A percentile compares a stretch with the other conserved stretches of the same genome.
Conservation (phyloP, 2,113 vertebrate species). For the Galemys pyrenaicus region DNA sequence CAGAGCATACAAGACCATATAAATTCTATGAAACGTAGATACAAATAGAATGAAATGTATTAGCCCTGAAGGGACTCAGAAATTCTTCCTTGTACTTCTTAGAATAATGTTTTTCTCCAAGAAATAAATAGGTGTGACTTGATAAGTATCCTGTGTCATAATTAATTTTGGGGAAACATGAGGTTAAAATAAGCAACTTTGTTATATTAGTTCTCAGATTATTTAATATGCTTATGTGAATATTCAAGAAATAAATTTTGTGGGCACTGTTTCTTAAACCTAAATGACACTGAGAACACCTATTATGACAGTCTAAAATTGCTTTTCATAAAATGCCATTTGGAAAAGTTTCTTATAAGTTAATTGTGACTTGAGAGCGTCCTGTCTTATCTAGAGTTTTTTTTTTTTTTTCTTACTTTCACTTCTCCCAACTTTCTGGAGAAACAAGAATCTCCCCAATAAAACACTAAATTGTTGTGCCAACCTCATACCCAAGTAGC, state of each 20-base stretch:
- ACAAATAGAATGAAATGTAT: not conserved
- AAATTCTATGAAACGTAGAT: not conserved
- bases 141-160: not conserved
- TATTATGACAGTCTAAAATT: slow-evolving; percentile 4
- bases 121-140: not conserved
- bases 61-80: not conserved
- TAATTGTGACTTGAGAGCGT: not conserved
- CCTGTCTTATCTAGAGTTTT: not conserved
- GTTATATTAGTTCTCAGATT: not conserved
- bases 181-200: not conserved
- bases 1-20: not conserved
- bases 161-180: not conserved
- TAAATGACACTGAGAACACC: slow-evolving; percentile 10
- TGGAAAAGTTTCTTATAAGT: not conserved
- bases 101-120: not conserved
- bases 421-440: not conserved
- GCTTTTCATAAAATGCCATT: not conserved
- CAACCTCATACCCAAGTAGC: not conserved
- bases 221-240: not conserved
- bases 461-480: not conserved
- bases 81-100: not conserved
- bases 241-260: slow-evolving; percentile 15
- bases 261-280: not conserved
- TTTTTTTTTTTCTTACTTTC: not conserved
- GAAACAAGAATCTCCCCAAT: not conserved